Percentiles rank a stretch among this genome's conserved stretches.
These are phyloP conservation scores for Xanthia icteritia DNA, from an alignment of 2,888 invertebrate species.

Conservation along the genomic window DNA sequence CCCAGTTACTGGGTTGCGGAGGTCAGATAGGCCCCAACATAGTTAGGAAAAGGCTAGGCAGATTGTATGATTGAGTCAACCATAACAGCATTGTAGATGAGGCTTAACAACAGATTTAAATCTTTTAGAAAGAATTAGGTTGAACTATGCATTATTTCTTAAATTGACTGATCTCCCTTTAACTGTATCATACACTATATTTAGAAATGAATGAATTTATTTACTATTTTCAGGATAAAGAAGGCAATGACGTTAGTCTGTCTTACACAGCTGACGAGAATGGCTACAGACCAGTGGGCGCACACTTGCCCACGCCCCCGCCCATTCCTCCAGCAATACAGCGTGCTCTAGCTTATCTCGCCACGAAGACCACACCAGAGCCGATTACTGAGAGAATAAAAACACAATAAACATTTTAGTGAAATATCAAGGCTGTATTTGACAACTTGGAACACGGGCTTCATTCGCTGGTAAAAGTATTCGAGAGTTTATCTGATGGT, in stretches of 20 bases:
- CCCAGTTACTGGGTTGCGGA: no score
- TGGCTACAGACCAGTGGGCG: conserved; percentile 86
- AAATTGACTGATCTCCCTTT: not conserved
- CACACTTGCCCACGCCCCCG: conserved; percentile 87
- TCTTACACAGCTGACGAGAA: conserved; percentile 90
- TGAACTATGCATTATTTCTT: not conserved
- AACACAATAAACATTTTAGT: conserved; percentile 1
- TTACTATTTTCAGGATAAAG: conserved; percentile 80
- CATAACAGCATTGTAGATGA: not conserved
- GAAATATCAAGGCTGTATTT: not conserved
- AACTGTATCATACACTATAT: not conserved
- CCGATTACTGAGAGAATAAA: conserved; percentile 73
- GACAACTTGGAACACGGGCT: not conserved
- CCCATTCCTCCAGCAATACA: conserved; percentile 90
- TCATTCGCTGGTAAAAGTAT: not conserved
- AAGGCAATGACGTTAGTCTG: conserved; percentile 87
- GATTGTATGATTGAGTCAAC: no score
- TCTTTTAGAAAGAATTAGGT: not conserved
- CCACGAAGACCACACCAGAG: conserved; percentile 83
- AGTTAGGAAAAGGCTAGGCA: no score
- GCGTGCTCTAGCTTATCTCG: conserved; percentile 88
- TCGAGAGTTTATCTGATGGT: not conserved
- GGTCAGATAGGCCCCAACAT: no score
- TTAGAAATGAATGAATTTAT: no score
- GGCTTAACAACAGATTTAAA: not conserved